phyloP scores from a whole-genome alignment of 2,113 vertebrate species.

The Tympanuchus pallidicinctus region DNA sequence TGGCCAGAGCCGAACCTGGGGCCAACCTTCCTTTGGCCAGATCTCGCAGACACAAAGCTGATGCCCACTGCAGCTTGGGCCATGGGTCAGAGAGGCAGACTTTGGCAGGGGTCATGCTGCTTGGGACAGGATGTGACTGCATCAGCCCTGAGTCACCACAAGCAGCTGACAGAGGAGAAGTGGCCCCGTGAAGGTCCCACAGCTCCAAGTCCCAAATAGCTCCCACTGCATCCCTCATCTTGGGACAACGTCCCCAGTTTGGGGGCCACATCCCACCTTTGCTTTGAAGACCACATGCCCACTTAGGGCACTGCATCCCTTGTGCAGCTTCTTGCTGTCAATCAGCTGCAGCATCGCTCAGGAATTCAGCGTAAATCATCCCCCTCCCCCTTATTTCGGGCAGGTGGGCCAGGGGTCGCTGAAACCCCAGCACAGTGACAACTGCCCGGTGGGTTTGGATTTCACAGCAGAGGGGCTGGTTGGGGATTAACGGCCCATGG shows the following conservation, averaged over 20 bases:
- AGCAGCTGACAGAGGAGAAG: not conserved
- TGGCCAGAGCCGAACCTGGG: fast-evolving
- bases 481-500: not conserved
- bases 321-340: fast-evolving
- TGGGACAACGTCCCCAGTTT: fast-evolving
- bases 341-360: not conserved
- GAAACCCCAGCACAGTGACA: not conserved
- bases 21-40: not conserved
- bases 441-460: not conserved
- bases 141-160: not conserved
- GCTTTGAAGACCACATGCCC: too few species aligned
- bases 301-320: too few species aligned
- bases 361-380: not conserved
- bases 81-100: not conserved
- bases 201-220: not conserved
- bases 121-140: not conserved
- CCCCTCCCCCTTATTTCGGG: not conserved
- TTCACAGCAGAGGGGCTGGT: not conserved
- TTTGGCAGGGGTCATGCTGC: fast-evolving
- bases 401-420: not conserved
- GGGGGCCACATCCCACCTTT: not conserved
- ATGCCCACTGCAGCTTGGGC: not conserved
- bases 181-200: not conserved
- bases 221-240: not conserved
- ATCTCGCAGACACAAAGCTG: fast-evolving